These are phyloP conservation scores for Centropristis striata DNA, from an alignment of 2,113 vertebrate species.

Conservation along the genomic window DNA sequence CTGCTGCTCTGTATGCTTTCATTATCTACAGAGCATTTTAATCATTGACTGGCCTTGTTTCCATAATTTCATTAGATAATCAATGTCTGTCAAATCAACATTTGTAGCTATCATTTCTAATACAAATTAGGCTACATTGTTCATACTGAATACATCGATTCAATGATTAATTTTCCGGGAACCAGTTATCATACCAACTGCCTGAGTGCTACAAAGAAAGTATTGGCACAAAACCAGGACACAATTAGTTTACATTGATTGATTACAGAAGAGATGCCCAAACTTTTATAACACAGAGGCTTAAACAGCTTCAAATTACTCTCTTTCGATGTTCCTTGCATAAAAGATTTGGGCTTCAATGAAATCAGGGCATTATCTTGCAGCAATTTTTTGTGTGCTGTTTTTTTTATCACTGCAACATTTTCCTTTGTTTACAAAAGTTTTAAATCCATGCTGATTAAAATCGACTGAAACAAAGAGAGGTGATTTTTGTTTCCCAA, in stretches of 20 bases:
- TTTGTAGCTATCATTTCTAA: slow-evolving; percentile 43
- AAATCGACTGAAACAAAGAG: slow-evolving; percentile 14
- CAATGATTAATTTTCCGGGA: slow-evolving; percentile 29
- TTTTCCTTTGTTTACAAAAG: slow-evolving; percentile 12
- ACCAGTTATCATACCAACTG: slow-evolving; percentile 26
- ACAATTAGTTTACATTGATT: slow-evolving; percentile 24
- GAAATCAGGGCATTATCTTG: not conserved
- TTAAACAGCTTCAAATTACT: slow-evolving; percentile 23
- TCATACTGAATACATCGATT: slow-evolving; percentile 34
- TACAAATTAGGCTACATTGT: slow-evolving; percentile 17
- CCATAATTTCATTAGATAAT: slow-evolving; percentile 54
- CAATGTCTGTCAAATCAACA: slow-evolving; percentile 63
- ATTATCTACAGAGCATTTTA: slow-evolving; percentile 19
- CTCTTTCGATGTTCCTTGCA: slow-evolving; percentile 24
- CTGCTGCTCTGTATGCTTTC: not conserved
- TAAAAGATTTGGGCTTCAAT: slow-evolving; percentile 3
- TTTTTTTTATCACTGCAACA: slow-evolving; percentile 9
- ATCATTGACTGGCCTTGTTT: slow-evolving; percentile 26
- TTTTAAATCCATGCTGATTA: slow-evolving; percentile 11
- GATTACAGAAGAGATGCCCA: slow-evolving; percentile 27
- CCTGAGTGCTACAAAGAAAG: slow-evolving; percentile 6
- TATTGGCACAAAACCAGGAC: slow-evolving; percentile 27
- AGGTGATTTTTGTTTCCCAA: slow-evolving; percentile 55
- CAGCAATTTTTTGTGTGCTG: not conserved
- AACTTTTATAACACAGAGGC: slow-evolving; percentile 24